Evolutionary conservation across 1,140 invertebrate species (phyloP), one percentile per base, ranked within the genome.

Genomic region (Nasonia vitripennis): DNA sequence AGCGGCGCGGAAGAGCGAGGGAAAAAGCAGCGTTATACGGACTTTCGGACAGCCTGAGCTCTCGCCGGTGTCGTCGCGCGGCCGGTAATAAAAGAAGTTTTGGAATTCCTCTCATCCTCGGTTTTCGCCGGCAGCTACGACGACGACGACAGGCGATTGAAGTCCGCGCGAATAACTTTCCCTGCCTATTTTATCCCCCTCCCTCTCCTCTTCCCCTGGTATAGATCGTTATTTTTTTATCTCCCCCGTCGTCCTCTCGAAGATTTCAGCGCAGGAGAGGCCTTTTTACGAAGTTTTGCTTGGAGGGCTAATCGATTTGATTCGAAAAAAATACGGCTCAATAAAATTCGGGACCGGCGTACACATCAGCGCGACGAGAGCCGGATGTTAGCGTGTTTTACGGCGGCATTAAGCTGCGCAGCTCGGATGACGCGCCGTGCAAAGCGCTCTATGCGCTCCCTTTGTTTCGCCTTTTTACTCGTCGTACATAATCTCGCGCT

Each of bases 131-230:
- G 20, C 55, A 62, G 55, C 51, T 55, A 55, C 51, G 68, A 62
- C 27, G 78, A 62, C 55, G 27, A 80, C 23, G 84, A 81, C 77
- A 86, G 78, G 31, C 77, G 81, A 83, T 86, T 81, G 81, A 86
- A 67, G 82, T 68, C 31, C 68, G 23, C 51, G 70, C 83, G 75
- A 79, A 78, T 77, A 68, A 78, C 37, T 83, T 83, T 77, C 62
- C 62, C 9, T 11, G 17, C 55, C 2, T 20, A 5, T 20, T 62
- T 62, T 14, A 20, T 20, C 55, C 17, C 55, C 1, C 17, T 14
- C 17, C 14, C 17, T 14, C 17, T 62, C 17, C 17, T 62, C 2
- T 14, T 51, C 2, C 10, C 48, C 48, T 17, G 14, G 11, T 51
- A 51, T 23, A 23, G 4, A 11, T 17, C n/a, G 68, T 31, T 27